phyloP scores from a whole-genome alignment of 2,113 vertebrate genomes.

The Muntiacus reevesi region DNA sequence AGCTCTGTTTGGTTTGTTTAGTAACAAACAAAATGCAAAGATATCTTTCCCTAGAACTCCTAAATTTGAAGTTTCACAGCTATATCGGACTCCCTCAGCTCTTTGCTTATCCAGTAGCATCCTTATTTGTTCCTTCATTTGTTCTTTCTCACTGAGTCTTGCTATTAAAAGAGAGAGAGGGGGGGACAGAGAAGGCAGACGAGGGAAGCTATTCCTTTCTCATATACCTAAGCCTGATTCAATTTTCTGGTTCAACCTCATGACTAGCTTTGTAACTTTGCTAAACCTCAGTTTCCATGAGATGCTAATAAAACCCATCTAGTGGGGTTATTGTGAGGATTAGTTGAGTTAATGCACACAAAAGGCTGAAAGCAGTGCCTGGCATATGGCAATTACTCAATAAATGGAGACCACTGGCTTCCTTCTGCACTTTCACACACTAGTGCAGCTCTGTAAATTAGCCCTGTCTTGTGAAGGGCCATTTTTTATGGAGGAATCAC shows the following conservation, averaged over 20 bases:
- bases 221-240: neutral
- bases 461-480: neutral
- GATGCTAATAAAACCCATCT: neutral
- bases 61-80: slow-evolving; percentile 10
- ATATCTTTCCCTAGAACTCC: neutral
- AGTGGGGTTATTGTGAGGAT: neutral
- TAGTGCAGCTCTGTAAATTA: neutral
- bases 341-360: neutral
- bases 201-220: neutral
- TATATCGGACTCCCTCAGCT: neutral
- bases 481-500: neutral
- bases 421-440: neutral
- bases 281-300: neutral
- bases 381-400: neutral
- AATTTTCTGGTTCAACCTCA: neutral
- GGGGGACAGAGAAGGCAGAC: no score
- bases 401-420: neutral
- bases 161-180: neutral
- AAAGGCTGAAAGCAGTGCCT: neutral
- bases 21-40: neutral
- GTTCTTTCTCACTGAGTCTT: neutral
- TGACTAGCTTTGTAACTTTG: neutral
- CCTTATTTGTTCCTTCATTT: neutral
- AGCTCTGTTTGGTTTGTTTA: neutral
- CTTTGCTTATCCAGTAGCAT: neutral